Evolutionary conservation across 2,113 vertebrate species (phyloP).

Genomic region (Mystacornis crossleyi): DNA sequence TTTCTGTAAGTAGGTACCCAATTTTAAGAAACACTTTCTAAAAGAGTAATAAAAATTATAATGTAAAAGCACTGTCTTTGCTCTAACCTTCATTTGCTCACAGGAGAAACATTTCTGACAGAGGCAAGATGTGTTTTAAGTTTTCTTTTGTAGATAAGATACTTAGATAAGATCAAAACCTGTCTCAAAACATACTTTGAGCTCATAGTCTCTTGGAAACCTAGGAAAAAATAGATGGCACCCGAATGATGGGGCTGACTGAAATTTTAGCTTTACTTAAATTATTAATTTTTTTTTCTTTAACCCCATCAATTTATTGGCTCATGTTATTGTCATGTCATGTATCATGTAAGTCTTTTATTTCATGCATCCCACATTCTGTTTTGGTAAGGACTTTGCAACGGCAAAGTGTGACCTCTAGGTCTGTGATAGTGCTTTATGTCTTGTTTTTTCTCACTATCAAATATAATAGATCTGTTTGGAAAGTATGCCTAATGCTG

Average conservation of each 20-base stretch:
- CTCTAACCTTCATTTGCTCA: neutral
- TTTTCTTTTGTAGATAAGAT: neutral
- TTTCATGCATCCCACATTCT: neutral
- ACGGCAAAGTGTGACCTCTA: neutral
- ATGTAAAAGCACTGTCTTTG: neutral
- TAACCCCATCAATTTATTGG: neutral
- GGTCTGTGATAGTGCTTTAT: neutral
- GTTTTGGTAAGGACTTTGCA: neutral
- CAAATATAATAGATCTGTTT: neutral
- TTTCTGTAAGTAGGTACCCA: neutral
- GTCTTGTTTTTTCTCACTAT: neutral
- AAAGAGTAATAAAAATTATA: neutral
- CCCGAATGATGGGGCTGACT: neutral
- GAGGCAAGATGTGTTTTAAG: neutral
- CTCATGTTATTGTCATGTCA: neutral
- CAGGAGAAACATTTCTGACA: neutral
- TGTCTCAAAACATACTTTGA: neutral
- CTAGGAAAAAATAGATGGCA: neutral
- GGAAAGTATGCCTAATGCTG: neutral
- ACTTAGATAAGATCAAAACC: neutral
- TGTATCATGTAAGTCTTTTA: neutral
- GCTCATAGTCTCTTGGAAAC: neutral
- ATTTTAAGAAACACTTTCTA: neutral
- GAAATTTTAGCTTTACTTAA: neutral
- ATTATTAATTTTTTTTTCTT: neutral